Conservation (phyloP, 2,888 invertebrate species). For the Palloptera scutellata region DNA sequence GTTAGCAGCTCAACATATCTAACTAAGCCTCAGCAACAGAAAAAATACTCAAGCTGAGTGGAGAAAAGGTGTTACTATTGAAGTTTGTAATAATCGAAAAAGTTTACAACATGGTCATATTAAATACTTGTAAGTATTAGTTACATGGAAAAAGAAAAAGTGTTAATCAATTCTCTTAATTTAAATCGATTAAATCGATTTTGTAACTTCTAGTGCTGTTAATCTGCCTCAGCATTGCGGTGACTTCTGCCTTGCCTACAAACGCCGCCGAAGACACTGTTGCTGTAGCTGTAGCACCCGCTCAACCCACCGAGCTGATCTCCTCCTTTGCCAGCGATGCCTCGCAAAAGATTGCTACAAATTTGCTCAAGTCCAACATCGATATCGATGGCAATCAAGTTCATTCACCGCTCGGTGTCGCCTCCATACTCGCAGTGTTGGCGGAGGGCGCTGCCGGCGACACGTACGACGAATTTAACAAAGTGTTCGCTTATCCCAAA, state of each 20-base stretch:
- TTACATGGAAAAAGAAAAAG: conserved; percentile 4
- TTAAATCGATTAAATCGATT: neutral
- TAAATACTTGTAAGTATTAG: conserved; percentile 40
- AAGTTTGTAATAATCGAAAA: conserved; percentile 25
- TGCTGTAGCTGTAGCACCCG: conserved; percentile 8
- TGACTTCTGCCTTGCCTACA: conserved; percentile 29
- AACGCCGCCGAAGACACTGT: conserved; percentile 3
- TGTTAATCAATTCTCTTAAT: neutral
- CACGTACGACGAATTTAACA: conserved; percentile 68
- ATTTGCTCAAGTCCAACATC: conserved; percentile 58
- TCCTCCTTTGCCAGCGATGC: conserved; percentile 52
- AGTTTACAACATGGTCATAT: conserved; percentile 35
- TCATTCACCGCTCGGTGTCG: conserved; percentile 72
- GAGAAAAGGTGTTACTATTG: conserved; percentile 7
- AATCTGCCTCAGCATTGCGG: conserved; percentile 36
- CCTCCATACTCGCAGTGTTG: conserved; percentile 70
- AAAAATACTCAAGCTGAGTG: conserved; percentile 3
- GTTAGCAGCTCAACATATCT: conserved; percentile 35
- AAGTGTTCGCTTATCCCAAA: conserved; percentile 68
- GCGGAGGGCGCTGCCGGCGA: conserved; percentile 72
- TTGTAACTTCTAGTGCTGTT: conserved; percentile 33
- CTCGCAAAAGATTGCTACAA: conserved; percentile 59
- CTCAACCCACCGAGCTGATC: conserved; percentile 23
- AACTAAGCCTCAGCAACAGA: conserved; percentile 9
- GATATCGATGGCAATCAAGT: conserved; percentile 68